These are phyloP conservation scores for Drosophila tsacasi DNA, from an alignment of 1,140 invertebrate species.

Conservation along the genomic window DNA sequence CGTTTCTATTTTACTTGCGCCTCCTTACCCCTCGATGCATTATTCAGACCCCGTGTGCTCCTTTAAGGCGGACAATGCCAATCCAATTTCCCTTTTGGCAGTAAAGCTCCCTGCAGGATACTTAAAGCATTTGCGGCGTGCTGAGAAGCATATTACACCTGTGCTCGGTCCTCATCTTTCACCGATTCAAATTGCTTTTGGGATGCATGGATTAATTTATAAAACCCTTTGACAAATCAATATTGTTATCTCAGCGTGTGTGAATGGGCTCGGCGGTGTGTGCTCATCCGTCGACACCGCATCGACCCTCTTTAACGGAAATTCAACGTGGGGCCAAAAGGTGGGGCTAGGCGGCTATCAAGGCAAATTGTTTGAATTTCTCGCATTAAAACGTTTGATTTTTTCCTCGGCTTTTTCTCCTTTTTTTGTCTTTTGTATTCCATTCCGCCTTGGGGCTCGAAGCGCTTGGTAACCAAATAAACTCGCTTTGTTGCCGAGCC, in stretches of 20 bases:
- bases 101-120: background rate
- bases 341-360: slow-evolving; percentile 46
- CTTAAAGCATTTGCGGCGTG: slow-evolving; percentile 17
- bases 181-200: slow-evolving; percentile 38
- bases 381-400: slow-evolving; percentile 77
- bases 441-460: slow-evolving; percentile 31
- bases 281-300: slow-evolving; percentile 27
- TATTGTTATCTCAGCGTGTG: slow-evolving; percentile 56
- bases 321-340: slow-evolving; percentile 20
- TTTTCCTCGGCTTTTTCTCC: slow-evolving; percentile 28
- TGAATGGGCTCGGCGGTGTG: slow-evolving; percentile 38
- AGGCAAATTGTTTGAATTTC: slow-evolving; percentile 76
- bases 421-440: slow-evolving; percentile 26
- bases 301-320: slow-evolving; percentile 29
- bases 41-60: background rate
- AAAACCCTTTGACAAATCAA: slow-evolving; percentile 76
- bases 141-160: background rate
- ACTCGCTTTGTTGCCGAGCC: slow-evolving; percentile 70
- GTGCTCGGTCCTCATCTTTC: slow-evolving; percentile 20
- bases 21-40: too few species aligned
- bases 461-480: slow-evolving; percentile 77
- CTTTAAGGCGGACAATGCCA: slow-evolving; percentile 1
- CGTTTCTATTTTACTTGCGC: background rate
- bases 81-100: slow-evolving; percentile 7
- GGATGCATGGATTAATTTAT: slow-evolving; percentile 68